phyloP scores from a whole-genome alignment of 2,888 invertebrate genomes.

The Tetrapedia diversipes region DNA sequence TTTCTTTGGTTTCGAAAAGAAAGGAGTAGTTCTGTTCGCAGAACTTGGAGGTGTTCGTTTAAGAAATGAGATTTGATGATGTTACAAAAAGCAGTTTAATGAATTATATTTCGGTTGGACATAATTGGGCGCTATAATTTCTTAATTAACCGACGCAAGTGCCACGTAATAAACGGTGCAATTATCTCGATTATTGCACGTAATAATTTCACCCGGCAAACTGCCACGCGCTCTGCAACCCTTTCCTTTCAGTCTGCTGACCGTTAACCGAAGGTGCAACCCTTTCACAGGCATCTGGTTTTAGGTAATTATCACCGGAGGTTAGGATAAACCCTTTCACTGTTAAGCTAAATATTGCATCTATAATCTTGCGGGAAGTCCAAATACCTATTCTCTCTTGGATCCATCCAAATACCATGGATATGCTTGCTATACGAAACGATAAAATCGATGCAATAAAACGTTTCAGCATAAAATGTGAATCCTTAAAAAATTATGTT shows the following conservation, averaged over 20 bases:
- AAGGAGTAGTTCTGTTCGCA: too few species aligned
- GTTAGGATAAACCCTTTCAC: constrained; percentile 63
- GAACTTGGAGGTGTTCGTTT: too few species aligned
- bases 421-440: too few species aligned
- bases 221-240: constrained; percentile 65
- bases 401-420: background rate
- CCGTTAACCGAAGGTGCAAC: constrained; percentile 61
- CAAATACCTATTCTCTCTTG: background rate
- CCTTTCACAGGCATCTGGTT: constrained; percentile 61
- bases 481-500: too few species aligned
- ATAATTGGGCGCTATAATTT: constrained; percentile 5
- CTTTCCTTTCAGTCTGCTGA: constrained; percentile 59
- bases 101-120: too few species aligned
- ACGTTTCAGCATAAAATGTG: too few species aligned
- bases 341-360: constrained; percentile 32
- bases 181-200: constrained; percentile 64
- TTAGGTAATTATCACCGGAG: constrained; percentile 64
- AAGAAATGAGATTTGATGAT: too few species aligned
- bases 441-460: too few species aligned
- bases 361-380: background rate
- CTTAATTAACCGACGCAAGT: constrained; percentile 2
- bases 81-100: too few species aligned
- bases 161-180: constrained; percentile 20
- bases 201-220: constrained; percentile 59
- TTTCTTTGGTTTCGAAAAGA: too few species aligned